Conservation (phyloP, 2,113 vertebrate species). For the Archilochus colubris region DNA sequence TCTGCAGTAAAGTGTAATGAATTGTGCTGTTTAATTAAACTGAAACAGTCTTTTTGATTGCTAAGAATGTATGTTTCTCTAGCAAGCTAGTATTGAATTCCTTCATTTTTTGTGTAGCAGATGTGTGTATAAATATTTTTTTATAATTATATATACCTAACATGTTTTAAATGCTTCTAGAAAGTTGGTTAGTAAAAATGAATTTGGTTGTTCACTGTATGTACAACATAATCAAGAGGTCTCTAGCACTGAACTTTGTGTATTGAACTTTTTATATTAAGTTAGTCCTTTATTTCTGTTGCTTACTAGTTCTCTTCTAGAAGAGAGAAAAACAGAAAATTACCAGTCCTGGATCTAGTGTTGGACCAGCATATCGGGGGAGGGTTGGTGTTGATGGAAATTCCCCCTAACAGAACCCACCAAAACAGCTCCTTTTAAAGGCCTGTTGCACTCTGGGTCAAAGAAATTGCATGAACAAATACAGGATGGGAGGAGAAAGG, state of each 20-base stretch:
- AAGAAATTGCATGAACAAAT: too few species aligned
- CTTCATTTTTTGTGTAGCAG: neutral
- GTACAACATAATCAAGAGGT: neutral
- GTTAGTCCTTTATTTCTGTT: neutral
- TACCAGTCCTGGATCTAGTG: too few species aligned
- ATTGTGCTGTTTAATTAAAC: slow-evolving; percentile 58
- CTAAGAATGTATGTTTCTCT: neutral
- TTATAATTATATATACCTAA: neutral
- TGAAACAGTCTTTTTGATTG: slow-evolving; percentile 7
- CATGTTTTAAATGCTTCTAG: neutral
- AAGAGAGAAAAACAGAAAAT: too few species aligned
- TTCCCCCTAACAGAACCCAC: too few species aligned
- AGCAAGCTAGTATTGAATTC: neutral
- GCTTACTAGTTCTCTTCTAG: neutral
- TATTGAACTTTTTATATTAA: neutral
- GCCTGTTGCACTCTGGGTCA: too few species aligned
- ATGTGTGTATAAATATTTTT: neutral
- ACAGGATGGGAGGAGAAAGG: too few species aligned
- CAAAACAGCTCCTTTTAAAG: too few species aligned
- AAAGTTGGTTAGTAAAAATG: neutral
- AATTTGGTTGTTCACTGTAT: neutral
- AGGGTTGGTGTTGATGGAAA: too few species aligned
- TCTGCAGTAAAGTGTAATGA: slow-evolving; percentile 45
- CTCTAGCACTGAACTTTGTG: neutral
- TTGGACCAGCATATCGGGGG: too few species aligned